Percentiles rank a stretch among this genome's conserved stretches.
Conservation (phyloP, 2,797 vertebrate species). For the Amazona ochrocephala region DNA sequence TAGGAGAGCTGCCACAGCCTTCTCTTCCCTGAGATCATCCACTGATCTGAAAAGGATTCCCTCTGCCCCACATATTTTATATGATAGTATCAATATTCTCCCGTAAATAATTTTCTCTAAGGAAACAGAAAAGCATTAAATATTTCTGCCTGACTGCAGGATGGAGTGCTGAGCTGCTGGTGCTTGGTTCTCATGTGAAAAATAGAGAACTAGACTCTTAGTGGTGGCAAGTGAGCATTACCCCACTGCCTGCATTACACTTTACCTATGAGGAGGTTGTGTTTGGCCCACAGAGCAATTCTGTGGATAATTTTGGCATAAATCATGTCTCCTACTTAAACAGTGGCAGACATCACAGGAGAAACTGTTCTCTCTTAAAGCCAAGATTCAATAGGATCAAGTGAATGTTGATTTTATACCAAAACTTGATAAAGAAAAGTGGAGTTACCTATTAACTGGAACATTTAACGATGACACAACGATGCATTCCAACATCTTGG, state of each 20-base stretch:
- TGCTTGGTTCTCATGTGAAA: neutral
- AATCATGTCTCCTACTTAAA: neutral
- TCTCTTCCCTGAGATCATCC: conserved; percentile 24
- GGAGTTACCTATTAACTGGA: neutral
- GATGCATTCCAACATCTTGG: neutral
- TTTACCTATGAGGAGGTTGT: neutral
- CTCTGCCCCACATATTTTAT: neutral
- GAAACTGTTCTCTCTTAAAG: neutral
- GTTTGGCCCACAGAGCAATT: neutral
- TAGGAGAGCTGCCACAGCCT: neutral
- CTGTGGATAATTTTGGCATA: neutral
- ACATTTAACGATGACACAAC: neutral
- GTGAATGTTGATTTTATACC: neutral
- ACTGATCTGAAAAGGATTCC: conserved; percentile 23
- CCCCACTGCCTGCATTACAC: neutral
- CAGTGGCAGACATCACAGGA: neutral
- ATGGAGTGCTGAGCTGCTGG: neutral
- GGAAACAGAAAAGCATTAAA: neutral
- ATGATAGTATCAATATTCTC: neutral
- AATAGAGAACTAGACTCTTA: neutral
- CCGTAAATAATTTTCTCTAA: neutral
- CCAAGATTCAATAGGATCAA: neutral
- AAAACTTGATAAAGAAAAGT: neutral
- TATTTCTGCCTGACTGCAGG: neutral
- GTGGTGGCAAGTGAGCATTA: neutral